Evolutionary conservation across 2,113 vertebrate genomes (phyloP).

Genomic region (Sinocyclocheilus anophthalmus): DNA sequence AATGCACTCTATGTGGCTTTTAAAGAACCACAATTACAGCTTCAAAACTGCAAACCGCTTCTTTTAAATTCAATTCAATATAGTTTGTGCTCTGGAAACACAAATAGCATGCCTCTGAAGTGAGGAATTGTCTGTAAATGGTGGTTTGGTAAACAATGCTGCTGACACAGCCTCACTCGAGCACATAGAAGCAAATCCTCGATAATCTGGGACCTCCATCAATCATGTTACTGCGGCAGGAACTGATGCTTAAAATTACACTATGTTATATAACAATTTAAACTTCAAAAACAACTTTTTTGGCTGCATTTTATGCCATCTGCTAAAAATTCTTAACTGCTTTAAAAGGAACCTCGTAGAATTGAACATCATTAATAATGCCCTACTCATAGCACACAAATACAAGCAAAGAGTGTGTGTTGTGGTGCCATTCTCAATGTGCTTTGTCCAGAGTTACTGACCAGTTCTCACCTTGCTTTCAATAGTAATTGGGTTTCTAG

Average conservation of each 20-base stretch:
- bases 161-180: neutral
- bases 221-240: neutral
- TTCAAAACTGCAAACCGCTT: slow-evolving; percentile 1
- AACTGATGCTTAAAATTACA: neutral
- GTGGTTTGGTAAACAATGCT: neutral
- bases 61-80: slow-evolving; percentile 14
- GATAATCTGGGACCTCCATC: neutral
- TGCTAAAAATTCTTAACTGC: neutral
- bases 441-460: slow-evolving; percentile 12
- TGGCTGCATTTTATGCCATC: neutral
- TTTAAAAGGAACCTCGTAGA: neutral
- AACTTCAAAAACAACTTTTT: neutral
- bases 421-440: neutral
- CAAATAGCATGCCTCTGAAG: neutral
- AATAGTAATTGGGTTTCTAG: slow-evolving; percentile 8
- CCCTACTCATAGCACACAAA: neutral
- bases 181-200: neutral
- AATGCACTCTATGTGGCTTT: neutral
- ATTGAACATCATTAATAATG: neutral
- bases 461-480: neutral
- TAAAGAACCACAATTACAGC: neutral
- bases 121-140: slow-evolving; percentile 16
- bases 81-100: neutral
- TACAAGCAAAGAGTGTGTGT: neutral
- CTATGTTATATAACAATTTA: neutral